Evolutionary conservation across 2,113 vertebrate species (phyloP).

Genomic region (Panthera leo): DNA sequence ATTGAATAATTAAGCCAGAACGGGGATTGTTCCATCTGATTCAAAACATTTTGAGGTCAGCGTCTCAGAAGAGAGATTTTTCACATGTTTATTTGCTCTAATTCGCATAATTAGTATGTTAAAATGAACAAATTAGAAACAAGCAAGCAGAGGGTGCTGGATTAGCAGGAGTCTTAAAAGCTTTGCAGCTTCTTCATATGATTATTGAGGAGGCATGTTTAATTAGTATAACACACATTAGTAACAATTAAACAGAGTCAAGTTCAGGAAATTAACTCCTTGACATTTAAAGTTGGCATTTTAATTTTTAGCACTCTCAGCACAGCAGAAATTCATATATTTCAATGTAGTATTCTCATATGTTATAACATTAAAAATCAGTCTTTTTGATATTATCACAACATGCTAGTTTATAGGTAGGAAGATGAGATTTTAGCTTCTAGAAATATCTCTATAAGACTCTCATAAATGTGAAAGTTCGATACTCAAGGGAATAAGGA

Average conservation of each 20-base stretch:
- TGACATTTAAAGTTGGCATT: slow-evolving; percentile 73
- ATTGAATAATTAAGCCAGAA: slow-evolving; percentile 59
- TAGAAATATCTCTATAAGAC: slow-evolving; percentile 52
- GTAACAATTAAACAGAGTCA: slow-evolving; percentile 79
- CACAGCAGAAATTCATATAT: slow-evolving; percentile 38
- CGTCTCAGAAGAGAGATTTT: slow-evolving; percentile 71
- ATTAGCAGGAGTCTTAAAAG: slow-evolving; percentile 79
- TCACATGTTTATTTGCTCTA: slow-evolving; percentile 79
- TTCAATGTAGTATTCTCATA: slow-evolving; percentile 60
- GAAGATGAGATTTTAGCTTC: slow-evolving; percentile 52
- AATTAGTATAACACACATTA: slow-evolving; percentile 78
- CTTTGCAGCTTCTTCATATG: slow-evolving; percentile 72
- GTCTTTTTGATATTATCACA: not conserved
- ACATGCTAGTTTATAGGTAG: slow-evolving; percentile 27
- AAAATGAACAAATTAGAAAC: slow-evolving; percentile 78
- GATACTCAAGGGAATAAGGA: slow-evolving; percentile 51
- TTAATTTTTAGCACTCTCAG: slow-evolving; percentile 69
- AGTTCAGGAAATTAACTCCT: slow-evolving; percentile 78
- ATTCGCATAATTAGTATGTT: slow-evolving; percentile 76
- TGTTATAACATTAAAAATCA: slow-evolving; percentile 30
- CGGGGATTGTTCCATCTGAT: slow-evolving; percentile 53
- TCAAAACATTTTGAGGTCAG: slow-evolving; percentile 67
- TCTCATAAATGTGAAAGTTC: slow-evolving; percentile 53
- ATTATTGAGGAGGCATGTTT: slow-evolving; percentile 68
- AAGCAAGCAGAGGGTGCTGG: slow-evolving; percentile 65